Evolutionary conservation across 2,113 vertebrate species (phyloP).

Genomic region (Thamnaconus septentrionalis): DNA sequence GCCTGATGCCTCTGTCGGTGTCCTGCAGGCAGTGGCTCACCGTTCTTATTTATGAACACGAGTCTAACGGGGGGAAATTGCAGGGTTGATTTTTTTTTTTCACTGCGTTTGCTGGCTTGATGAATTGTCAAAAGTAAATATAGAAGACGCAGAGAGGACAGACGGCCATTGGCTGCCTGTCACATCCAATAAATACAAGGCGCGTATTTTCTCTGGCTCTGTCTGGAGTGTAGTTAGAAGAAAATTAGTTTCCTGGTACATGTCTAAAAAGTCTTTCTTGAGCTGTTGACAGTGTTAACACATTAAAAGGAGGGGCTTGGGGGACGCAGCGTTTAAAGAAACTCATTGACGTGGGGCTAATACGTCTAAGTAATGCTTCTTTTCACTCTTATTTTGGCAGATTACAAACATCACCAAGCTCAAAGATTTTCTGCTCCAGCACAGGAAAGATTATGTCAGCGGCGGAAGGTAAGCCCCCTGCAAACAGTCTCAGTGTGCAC

Average conservation of each 20-base stretch:
- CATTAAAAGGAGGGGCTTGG: conserved; percentile 8
- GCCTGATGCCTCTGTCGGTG: conserved; percentile 48
- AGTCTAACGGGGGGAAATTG: conserved; percentile 59
- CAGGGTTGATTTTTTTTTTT: conserved; percentile 45
- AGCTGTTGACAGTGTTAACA: conserved; percentile 31
- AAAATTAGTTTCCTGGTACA: conserved; percentile 45
- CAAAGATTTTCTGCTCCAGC: conserved; percentile 95
- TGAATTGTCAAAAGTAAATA: conserved; percentile 62
- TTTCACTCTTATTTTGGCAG: conserved; percentile 72
- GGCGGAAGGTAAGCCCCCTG: conserved; percentile 83
- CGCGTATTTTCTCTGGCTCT: conserved; percentile 40
- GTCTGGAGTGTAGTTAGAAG: conserved; percentile 19
- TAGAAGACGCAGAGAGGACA: conserved; percentile 41
- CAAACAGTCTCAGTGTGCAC: conserved; percentile 15
- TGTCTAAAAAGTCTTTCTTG: conserved; percentile 23
- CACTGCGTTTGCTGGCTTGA: conserved; percentile 34
- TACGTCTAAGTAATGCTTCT: conserved; percentile 28
- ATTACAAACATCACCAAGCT: conserved; percentile 94
- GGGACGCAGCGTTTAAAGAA: conserved; percentile 21
- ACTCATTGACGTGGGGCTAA: conserved; percentile 21
- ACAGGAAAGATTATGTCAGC: conserved; percentile 96
- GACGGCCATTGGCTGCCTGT: conserved; percentile 47
- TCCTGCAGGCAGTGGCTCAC: conserved; percentile 35
- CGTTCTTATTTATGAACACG: conserved; percentile 52
- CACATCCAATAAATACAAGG: conserved; percentile 48